Evolutionary conservation across 2,888 invertebrate species (phyloP), one percentile per base, ranked within the genome.

Genomic region (Hetaerina titia): DNA sequence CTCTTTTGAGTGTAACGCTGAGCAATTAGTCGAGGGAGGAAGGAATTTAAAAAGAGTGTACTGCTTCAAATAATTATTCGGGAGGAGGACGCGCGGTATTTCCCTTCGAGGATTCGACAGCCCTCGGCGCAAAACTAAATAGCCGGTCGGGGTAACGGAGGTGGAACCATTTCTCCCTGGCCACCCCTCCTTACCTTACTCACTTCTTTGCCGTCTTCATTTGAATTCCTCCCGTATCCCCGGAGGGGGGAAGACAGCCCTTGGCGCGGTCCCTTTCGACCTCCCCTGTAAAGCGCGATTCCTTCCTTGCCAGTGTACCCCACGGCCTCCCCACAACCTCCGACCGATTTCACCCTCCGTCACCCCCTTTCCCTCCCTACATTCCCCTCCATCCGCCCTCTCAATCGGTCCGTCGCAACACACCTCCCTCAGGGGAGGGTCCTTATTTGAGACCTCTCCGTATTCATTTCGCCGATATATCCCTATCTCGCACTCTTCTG

Each of bases 221-320:
- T 89, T 64, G 45, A 90, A 90, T 90, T 90, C 64, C 58, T 45
- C 19, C 64, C 63, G 45, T 45, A 9, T 4, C 63, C 81, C 63
- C 19, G 57, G 9, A 22, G 6, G 64, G 17, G 2, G 90, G 31
- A 11, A 4, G 19, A n/a, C n/a, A n/a, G n/a, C n/a, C n/a, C n/a
- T n/a, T n/a, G 69, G 69, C 64, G 63, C 64, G 64, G 64, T 64
- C 9, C 90, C 45, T 31, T 45, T 69, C 19, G 56, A 56, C 45
- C 19, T 90, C 64, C 64, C 45, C 45, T 64, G 19, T 64, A 90
- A 90, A 31, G 22, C 64, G 15, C 90, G 45, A 90, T 90, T 90
- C 90, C 90, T 90, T 69, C 45, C 63, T 90, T 45, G 64, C 90
- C 90, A 64, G 90, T 64, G 64, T 90, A 64, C 90, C 90, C 64